Evolutionary conservation across 2,888 invertebrate species (phyloP).

Genomic region (Nycteola revayana): DNA sequence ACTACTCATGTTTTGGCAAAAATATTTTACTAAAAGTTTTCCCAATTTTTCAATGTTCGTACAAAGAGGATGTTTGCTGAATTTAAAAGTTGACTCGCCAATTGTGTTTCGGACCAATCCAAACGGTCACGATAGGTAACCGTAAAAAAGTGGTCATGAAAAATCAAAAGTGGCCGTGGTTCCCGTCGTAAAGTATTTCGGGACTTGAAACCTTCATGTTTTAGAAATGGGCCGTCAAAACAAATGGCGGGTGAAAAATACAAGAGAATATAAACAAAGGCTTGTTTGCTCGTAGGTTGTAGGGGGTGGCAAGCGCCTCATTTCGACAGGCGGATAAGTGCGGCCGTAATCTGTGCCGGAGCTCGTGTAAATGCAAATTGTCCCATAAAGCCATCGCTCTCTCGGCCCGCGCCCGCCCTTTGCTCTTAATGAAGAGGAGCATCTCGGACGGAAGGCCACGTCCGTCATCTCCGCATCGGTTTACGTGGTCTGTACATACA

Average conservation of each 20-base stretch:
- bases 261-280: constrained; percentile 74
- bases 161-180: constrained; percentile 47
- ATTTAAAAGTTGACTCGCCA: constrained; percentile 3
- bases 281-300: constrained; percentile 65
- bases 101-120: constrained; percentile 23
- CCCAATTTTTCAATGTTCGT: too few relatives aligned
- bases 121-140: constrained; percentile 39
- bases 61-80: too few relatives aligned
- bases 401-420: constrained; percentile 42
- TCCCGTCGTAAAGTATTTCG: constrained; percentile 51
- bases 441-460: constrained; percentile 64
- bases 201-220: constrained; percentile 55
- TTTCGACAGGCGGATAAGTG: constrained; percentile 77
- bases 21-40: too few relatives aligned
- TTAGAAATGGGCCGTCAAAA: constrained; percentile 68
- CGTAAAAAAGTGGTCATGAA: constrained; percentile 43
- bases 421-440: constrained; percentile 74
- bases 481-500: constrained; percentile 57
- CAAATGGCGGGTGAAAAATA: constrained; percentile 75
- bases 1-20: too few relatives aligned
- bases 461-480: constrained; percentile 73
- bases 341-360: constrained; percentile 77
- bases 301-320: constrained; percentile 58
- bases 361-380: constrained; percentile 82
- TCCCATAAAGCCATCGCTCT: constrained; percentile 74